These are phyloP conservation scores for Enteromius unitaeniatus DNA, from an alignment of 2,797 vertebrate genomes.

Conservation along the genomic window DNA sequence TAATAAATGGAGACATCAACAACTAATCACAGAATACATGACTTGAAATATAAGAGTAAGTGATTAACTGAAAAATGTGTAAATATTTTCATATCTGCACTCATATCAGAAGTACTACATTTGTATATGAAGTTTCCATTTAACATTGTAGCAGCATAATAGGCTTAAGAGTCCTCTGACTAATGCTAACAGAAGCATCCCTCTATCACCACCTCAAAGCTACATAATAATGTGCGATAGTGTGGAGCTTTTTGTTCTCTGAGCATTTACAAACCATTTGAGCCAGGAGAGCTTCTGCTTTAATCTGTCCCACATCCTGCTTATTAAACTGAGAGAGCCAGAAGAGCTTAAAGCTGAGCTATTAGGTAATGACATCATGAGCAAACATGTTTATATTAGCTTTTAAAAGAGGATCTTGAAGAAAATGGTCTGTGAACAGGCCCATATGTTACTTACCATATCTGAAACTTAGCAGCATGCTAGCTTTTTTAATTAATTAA, in stretches of 20 bases:
- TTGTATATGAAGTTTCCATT: background rate
- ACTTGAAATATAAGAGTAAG: background rate
- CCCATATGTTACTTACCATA: background rate
- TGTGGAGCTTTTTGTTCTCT: conserved; percentile 27
- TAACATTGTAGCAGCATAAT: conserved; percentile 2
- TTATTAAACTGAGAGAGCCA: conserved; percentile 35
- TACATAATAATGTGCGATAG: conserved; percentile 29
- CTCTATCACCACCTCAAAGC: conserved; percentile 14
- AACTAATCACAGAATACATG: background rate
- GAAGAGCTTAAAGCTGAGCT: conserved; percentile 15
- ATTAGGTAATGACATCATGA: conserved; percentile 27
- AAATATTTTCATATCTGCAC: background rate
- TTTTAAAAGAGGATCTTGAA: conserved; percentile 15
- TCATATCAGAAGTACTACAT: background rate
- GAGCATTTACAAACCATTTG: conserved; percentile 37
- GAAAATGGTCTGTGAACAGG: background rate
- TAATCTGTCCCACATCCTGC: conserved; percentile 34
- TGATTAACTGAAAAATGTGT: background rate
- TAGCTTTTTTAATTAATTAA: too few relatives aligned
- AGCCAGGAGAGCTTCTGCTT: conserved; percentile 31
- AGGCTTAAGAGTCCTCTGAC: conserved; percentile 10
- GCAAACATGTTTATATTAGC: conserved; percentile 19
- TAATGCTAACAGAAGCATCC: background rate
- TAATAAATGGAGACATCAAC: background rate
- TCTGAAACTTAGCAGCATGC: background rate